Percentiles rank a stretch among this genome's conserved stretches.
Conservation (phyloP, 2,888 invertebrate genomes). For the Mantis religiosa region DNA sequence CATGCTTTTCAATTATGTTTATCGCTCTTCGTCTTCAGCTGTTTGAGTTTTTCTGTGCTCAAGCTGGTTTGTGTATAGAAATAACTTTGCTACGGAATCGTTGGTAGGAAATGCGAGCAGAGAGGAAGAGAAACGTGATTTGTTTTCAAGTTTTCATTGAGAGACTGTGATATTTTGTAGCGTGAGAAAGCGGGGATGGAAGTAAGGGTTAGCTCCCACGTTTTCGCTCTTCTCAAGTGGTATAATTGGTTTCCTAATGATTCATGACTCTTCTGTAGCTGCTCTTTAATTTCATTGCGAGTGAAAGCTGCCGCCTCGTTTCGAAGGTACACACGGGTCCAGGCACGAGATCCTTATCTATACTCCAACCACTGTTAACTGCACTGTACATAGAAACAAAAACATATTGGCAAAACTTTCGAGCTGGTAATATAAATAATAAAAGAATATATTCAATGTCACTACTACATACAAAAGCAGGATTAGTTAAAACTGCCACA, state of each 20-base stretch:
- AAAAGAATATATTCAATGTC: no score
- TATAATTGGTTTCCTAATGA: not conserved
- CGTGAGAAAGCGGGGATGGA: not conserved
- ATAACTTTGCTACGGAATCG: not conserved
- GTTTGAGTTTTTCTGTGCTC: not conserved
- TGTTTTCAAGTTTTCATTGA: not conserved
- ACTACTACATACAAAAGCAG: no score
- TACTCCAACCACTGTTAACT: no score
- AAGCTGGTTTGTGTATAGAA: not conserved
- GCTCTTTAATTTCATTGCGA: not conserved
- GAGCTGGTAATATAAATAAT: no score
- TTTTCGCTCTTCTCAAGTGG: not conserved
- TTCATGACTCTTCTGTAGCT: not conserved
- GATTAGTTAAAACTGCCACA: no score
- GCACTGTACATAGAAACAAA: no score
- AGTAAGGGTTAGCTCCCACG: not conserved
- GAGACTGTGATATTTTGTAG: not conserved
- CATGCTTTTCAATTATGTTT: not conserved
- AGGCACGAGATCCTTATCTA: no score
- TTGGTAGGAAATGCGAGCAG: not conserved
- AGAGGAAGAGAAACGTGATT: not conserved
- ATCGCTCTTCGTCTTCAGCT: not conserved
- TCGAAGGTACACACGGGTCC: not conserved
- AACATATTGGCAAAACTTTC: no score
- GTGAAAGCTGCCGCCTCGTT: not conserved